Evolutionary conservation across 2,888 invertebrate genomes (phyloP).

Genomic region (Cryptocephalus moraei): DNA sequence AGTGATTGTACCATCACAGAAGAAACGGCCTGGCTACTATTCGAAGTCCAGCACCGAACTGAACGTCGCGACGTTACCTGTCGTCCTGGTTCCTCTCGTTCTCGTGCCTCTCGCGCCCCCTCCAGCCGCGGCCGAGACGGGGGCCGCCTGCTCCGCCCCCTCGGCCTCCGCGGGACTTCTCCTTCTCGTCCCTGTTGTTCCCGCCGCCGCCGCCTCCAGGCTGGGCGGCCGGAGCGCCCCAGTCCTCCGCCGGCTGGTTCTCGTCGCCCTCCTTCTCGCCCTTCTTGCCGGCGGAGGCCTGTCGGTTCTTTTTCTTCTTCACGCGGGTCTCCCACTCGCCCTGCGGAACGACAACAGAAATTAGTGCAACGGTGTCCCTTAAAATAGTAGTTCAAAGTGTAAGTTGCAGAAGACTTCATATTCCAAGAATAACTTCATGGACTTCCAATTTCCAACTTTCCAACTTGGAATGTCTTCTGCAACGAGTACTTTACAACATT

Average conservation of each 20-base stretch:
- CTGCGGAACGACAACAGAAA: constrained; percentile 34
- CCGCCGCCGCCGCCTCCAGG: not conserved
- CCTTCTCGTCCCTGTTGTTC: constrained; percentile 13
- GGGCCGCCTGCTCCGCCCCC: constrained; percentile 28
- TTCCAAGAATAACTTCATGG: no score
- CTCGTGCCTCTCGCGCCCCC: constrained; percentile 33
- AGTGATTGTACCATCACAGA: no score
- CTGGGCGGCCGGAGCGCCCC: constrained; percentile 22
- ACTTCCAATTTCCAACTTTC: no score
- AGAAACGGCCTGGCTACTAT: no score
- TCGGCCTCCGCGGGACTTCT: constrained; percentile 22
- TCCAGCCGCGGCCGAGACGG: constrained; percentile 28
- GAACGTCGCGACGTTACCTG: constrained; percentile 15
- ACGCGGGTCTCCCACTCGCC: constrained; percentile 73
- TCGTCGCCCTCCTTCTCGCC: constrained; percentile 19
- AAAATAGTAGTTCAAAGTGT: no score
- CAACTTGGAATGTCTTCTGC: no score
- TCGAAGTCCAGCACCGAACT: no score
- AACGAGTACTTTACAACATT: no score
- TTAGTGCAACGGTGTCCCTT: no score
- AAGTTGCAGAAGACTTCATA: no score
- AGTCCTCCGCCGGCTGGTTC: constrained; percentile 20
- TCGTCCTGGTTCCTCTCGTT: constrained; percentile 35
- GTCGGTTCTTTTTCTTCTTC: constrained; percentile 80
- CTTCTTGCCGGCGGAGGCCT: constrained; percentile 41